phyloP scores from a whole-genome alignment of 2,113 vertebrate species.

The Nicator chloris region DNA sequence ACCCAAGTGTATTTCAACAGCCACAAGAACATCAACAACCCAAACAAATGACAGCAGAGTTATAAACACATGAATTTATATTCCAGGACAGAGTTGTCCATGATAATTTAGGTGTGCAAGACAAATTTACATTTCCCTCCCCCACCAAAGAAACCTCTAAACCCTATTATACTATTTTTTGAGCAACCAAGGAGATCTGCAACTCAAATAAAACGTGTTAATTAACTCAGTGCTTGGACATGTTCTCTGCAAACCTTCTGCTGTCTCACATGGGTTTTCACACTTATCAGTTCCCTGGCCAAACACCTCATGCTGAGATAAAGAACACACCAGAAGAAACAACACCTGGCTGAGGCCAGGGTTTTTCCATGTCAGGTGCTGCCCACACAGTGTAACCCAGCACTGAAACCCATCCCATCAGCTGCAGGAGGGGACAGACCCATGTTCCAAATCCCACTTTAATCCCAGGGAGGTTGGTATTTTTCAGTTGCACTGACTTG shows the following conservation, averaged over 20 bases:
- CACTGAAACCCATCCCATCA: background rate
- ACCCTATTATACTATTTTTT: background rate
- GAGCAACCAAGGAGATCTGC: background rate
- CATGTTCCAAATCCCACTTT: background rate
- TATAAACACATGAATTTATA: background rate
- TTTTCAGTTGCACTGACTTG: background rate
- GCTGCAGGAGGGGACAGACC: background rate
- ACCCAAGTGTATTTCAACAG: background rate
- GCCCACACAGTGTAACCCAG: accelerated
- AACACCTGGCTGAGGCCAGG: background rate
- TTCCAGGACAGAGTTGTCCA: background rate
- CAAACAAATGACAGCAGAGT: background rate
- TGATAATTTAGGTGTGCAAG: background rate
- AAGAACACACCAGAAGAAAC: background rate
- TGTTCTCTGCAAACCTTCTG: background rate
- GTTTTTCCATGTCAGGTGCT: background rate
- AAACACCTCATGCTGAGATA: background rate
- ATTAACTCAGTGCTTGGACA: background rate
- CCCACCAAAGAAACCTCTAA: background rate
- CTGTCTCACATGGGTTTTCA: background rate
- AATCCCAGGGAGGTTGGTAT: background rate
- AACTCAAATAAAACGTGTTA: background rate
- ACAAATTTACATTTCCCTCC: background rate
- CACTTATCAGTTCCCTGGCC: background rate
- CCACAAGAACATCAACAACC: background rate